A percentile compares a stretch with the other conserved stretches of the same genome.
Conservation (phyloP, 2,113 vertebrate genomes). For the Cryptomyrus ogoouensis region DNA sequence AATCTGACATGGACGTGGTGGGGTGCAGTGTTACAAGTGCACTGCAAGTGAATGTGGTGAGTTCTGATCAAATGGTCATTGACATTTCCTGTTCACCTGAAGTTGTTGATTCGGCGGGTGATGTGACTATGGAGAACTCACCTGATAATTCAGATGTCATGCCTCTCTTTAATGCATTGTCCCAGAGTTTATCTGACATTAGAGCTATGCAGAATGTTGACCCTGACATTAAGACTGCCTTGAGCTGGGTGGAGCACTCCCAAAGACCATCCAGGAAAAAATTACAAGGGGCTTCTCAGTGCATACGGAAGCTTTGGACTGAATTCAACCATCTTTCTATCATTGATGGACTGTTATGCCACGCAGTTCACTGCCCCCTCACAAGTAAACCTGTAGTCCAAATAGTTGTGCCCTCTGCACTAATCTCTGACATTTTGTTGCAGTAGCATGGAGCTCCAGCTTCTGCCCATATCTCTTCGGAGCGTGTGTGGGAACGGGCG, state of each 20-base stretch:
- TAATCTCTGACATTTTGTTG: neutral
- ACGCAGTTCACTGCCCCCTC: neutral
- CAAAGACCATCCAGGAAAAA: neutral
- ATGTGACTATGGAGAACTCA: no score
- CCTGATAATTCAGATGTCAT: neutral
- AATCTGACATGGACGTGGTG: neutral
- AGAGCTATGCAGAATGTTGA: slow-evolving; percentile 3
- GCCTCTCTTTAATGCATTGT: neutral
- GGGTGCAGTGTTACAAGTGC: neutral
- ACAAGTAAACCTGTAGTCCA: neutral
- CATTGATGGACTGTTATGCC: slow-evolving; percentile 22
- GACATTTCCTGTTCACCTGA: neutral
- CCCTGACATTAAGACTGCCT: slow-evolving; percentile 14
- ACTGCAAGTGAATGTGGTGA: neutral
- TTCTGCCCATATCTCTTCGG: slow-evolving; percentile 10
- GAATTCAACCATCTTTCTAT: slow-evolving; percentile 2
- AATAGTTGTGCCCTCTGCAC: slow-evolving; percentile 15
- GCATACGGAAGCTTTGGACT: neutral
- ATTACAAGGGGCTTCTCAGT: neutral
- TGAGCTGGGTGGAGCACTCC: neutral
- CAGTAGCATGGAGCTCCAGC: slow-evolving; percentile 19
- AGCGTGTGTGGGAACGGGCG: no score
- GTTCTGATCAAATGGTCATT: neutral
- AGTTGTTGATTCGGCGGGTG: no score
- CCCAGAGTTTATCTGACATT: neutral